These are phyloP conservation scores for Drosophila orena DNA, from an alignment of 1,140 invertebrate genomes.

Conservation along the genomic window DNA sequence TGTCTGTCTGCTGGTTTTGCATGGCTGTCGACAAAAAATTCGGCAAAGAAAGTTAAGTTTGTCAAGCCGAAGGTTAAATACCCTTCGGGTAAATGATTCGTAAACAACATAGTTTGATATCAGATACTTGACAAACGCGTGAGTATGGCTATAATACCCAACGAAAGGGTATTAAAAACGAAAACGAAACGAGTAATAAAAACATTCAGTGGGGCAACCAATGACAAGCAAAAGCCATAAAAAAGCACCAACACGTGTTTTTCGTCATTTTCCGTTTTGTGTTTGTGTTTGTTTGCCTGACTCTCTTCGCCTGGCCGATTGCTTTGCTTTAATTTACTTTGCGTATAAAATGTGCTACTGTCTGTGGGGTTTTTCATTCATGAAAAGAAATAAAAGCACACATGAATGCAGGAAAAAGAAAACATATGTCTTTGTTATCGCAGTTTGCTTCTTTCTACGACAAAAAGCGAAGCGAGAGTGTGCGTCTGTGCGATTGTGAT, in stretches of 20 bases:
- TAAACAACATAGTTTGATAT: background rate
- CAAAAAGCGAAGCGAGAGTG: slow-evolving; percentile 39
- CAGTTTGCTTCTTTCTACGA: slow-evolving; percentile 38
- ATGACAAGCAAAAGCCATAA: slow-evolving; percentile 49
- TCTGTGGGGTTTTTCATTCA: slow-evolving; percentile 58
- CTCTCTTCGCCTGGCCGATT: slow-evolving; percentile 5
- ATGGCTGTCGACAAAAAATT: slow-evolving; percentile 2
- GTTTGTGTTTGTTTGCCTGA: slow-evolving; percentile 10
- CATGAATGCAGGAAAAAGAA: slow-evolving; percentile 16
- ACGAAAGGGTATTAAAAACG: slow-evolving; percentile 2
- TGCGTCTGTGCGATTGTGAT: slow-evolving; percentile 26
- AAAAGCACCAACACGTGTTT: slow-evolving; percentile 44
- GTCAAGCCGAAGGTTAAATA: background rate
- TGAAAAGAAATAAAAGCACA: slow-evolving; percentile 47
- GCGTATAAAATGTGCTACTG: slow-evolving; percentile 29
- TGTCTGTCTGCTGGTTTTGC: slow-evolving; percentile 11
- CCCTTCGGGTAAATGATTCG: background rate
- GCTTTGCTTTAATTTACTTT: slow-evolving; percentile 15
- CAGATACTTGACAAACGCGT: background rate
- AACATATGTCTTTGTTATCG: slow-evolving; percentile 64
- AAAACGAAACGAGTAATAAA: slow-evolving; percentile 24
- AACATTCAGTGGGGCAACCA: slow-evolving; percentile 26
- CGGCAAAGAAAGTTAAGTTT: background rate
- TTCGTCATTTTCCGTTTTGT: slow-evolving; percentile 34
- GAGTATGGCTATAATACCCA: background rate